phyloP scores from a whole-genome alignment of 2,888 invertebrate species.

The Lochmaea crataegi region DNA sequence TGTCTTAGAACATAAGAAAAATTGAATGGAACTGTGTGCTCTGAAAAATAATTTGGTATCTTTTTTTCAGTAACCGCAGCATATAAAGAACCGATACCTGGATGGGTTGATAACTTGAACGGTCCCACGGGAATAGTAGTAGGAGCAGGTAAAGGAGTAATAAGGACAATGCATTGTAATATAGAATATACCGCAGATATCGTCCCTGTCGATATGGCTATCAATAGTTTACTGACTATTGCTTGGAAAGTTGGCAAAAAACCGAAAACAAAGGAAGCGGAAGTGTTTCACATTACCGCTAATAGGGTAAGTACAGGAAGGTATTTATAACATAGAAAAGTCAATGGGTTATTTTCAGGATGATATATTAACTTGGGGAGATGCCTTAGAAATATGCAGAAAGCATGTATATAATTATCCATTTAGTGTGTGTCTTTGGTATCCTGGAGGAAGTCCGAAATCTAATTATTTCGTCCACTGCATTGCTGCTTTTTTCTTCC shows the following conservation, averaged over 20 bases:
- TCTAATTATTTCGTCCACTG: conserved; percentile 74
- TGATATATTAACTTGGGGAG: conserved; percentile 88
- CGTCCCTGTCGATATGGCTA: conserved; percentile 83
- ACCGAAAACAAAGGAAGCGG: conserved; percentile 47
- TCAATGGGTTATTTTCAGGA: conserved; percentile 61
- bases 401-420: conserved; percentile 76
- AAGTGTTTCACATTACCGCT: conserved; percentile 60
- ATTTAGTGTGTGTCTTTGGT: conserved; percentile 82
- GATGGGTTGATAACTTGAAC: conserved; percentile 93
- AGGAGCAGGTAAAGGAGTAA: conserved; percentile 85
- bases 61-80: conserved; percentile 80
- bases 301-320: conserved; percentile 52
- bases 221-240: conserved; percentile 82
- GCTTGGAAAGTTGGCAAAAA: conserved; percentile 73
- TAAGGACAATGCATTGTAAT: conserved; percentile 85
- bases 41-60: neutral
- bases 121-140: conserved; percentile 88
- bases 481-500: conserved; percentile 76
- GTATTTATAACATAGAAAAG: neutral
- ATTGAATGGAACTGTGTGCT: neutral
- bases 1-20: no score
- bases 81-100: conserved; percentile 80
- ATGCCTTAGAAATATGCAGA: conserved; percentile 77
- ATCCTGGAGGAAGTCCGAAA: conserved; percentile 81
- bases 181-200: conserved; percentile 73